Evolutionary conservation across 2,888 invertebrate species (phyloP), one percentile per base, ranked within the genome.

Genomic region (Hesperia comma): DNA sequence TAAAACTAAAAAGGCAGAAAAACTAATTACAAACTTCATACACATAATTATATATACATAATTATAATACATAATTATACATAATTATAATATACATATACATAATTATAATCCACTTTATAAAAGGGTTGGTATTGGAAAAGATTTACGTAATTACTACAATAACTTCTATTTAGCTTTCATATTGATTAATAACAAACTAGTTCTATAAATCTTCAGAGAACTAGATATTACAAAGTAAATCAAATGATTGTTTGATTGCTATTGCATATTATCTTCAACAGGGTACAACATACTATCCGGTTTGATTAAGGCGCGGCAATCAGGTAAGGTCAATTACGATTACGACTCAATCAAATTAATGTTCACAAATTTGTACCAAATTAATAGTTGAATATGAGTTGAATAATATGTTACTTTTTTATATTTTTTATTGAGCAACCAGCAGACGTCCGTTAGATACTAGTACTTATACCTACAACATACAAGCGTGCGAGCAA

Each of bases 201-300:
- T 41, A 40, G 61, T 41, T 21, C 51, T 41, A 61, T 61, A 61
- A 61, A 61, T 61, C 60, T 61, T 61, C 32, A 61, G 61, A 40
- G 6, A 33, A 61, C 53, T 61, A 26, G 61, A 53, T 53, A 61
- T 53, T 40, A 37, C 37, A 21, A 19, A 61, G 51, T 51, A 51
- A 61, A 61, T 61, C 61, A 61, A 61, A 33, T 10, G 54, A 33
- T 57, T 41, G 57, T 57, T 41, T 43, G 41, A 43, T 57, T 57
- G 41, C 14, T 41, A 41, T 17, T 40, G 51, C 26, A 51, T 51
- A 51, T 51, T 51, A 51, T 51, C 21, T 51, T 26, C 43, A 15
- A 46, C 43, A 46, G 43, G 10, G n/a, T 12, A 21, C 37, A 37
- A 8, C 5, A 49, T 49, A 19, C 19, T 19, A 12, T 21, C 49